These are phyloP conservation scores for Eupithecia centaureata DNA, from an alignment of 2,888 invertebrate species.

Conservation along the genomic window DNA sequence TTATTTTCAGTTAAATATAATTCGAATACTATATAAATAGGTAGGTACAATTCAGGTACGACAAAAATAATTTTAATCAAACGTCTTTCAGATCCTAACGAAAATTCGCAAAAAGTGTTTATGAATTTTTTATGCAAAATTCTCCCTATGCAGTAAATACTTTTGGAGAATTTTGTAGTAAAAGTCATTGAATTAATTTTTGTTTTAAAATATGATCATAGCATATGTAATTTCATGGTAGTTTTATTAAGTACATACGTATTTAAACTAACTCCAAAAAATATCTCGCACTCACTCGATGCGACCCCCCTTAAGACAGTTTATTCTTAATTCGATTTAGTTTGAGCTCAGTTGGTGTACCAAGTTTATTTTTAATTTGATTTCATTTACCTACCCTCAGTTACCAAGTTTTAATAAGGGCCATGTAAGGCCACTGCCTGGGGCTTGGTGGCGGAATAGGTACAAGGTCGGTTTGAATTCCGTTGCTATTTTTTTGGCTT, in stretches of 20 bases:
- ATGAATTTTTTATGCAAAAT: no score
- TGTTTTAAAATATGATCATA: no score
- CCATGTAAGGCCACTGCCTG: slow-evolving; percentile 36
- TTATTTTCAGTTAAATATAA: no score
- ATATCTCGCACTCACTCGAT: not conserved
- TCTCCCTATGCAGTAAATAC: no score
- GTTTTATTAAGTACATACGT: no score
- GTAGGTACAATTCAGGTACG: not conserved
- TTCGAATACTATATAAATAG: not conserved
- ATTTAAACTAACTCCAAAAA: no score
- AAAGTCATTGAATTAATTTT: no score
- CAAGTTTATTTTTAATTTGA: slow-evolving; percentile 25
- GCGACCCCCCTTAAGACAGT: slow-evolving; percentile 5
- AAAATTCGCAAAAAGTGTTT: not conserved
- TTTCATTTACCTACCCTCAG: slow-evolving; percentile 23
- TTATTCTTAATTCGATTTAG: slow-evolving; percentile 22
- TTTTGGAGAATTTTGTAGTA: no score
- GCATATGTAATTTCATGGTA: no score
- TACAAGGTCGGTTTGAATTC: slow-evolving; percentile 32
- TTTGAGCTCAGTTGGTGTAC: slow-evolving; percentile 19
- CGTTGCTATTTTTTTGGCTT: slow-evolving; percentile 10
- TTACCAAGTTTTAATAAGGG: slow-evolving; percentile 42
- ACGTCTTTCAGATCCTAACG: no score
- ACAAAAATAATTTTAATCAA: not conserved
- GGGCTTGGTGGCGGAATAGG: slow-evolving; percentile 27